phyloP scores from a whole-genome alignment of 2,888 invertebrate genomes.

The Spilarctia lutea region DNA sequence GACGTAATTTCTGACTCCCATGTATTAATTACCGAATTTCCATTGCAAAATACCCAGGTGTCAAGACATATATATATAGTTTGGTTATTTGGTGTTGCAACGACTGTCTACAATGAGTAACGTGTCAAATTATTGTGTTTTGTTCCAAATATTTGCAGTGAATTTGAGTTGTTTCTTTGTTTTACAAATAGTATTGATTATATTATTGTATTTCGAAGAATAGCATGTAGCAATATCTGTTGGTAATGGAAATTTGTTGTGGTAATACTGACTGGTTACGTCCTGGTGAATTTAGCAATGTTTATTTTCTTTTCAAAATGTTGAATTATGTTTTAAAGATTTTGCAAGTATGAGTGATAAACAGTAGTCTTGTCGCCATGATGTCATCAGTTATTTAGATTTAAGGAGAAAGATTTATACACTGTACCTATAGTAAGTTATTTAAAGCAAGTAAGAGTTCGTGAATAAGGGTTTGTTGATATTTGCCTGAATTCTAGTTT shows the following conservation, averaged over 20 bases:
- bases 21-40: constrained; percentile 39
- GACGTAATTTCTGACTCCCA: constrained; percentile 27
- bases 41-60: constrained; percentile 31
- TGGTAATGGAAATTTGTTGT: neutral
- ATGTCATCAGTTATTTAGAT: neutral
- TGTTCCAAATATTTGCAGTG: constrained; percentile 21
- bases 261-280: neutral
- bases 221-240: constrained; percentile 15
- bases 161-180: constrained; percentile 41
- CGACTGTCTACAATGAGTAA: constrained; percentile 8
- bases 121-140: constrained; percentile 23
- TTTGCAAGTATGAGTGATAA: neutral
- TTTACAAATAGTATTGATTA: constrained; percentile 22
- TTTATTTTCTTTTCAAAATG: neutral
- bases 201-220: constrained; percentile 18
- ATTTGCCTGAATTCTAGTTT: neutral
- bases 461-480: too few species aligned
- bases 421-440: neutral
- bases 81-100: neutral
- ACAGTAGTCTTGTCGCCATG: neutral
- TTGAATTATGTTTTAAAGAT: neutral
- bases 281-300: neutral
- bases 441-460: neutral
- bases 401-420: neutral
- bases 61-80: neutral